Conservation (phyloP, 1,140 invertebrate genomes). For the Nasonia vitripennis region DNA sequence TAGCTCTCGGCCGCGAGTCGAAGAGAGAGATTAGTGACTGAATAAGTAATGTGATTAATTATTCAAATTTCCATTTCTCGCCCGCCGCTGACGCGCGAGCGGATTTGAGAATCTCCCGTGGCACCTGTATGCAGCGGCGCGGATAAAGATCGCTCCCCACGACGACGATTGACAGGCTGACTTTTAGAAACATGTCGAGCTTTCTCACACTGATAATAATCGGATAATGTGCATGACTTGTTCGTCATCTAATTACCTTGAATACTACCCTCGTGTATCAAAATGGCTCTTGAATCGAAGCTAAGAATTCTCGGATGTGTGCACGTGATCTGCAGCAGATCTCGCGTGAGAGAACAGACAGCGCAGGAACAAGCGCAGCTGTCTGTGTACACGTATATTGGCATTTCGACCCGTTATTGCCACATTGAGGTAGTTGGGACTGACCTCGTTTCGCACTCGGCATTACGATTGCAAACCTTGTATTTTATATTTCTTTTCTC, state of each 20-base stretch:
- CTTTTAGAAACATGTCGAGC: background rate
- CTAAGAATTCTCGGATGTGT: background rate
- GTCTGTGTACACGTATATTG: background rate
- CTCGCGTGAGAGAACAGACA: too few species aligned
- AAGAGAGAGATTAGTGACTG: background rate
- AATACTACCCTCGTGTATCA: too few species aligned
- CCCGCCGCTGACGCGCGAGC: background rate
- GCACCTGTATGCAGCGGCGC: background rate
- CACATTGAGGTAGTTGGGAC: background rate
- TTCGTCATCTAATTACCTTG: background rate
- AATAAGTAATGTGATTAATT: constrained; percentile 2
- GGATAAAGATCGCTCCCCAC: background rate
- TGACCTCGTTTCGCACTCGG: background rate
- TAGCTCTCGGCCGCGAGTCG: too few species aligned
- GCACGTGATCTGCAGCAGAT: background rate
- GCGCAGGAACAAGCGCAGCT: background rate
- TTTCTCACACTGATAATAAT: background rate
- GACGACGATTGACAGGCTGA: background rate
- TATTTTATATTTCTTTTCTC: background rate
- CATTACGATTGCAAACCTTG: background rate
- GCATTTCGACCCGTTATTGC: background rate
- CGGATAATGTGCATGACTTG: background rate
- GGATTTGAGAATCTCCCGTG: background rate
- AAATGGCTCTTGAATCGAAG: too few species aligned
- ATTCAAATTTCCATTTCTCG: background rate